phyloP scores from a whole-genome alignment of 2,797 vertebrate genomes.

The Loriculus beryllinus region DNA sequence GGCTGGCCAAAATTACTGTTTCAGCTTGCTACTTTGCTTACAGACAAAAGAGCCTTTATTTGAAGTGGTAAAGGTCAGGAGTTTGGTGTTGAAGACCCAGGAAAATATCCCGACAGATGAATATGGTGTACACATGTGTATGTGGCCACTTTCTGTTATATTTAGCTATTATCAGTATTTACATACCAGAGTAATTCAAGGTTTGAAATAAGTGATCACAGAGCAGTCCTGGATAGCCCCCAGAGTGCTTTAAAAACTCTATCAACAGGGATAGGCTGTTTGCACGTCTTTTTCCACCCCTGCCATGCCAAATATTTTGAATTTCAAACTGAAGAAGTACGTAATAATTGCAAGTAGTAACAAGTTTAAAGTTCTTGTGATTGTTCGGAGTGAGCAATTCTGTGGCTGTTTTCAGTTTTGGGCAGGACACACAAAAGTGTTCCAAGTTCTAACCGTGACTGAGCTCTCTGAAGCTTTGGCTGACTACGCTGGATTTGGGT shows the following conservation, averaged over 20 bases:
- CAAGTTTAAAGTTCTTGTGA: neutral
- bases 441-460: neutral
- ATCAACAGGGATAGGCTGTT: neutral
- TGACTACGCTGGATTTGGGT: neutral
- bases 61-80: neutral
- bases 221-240: neutral
- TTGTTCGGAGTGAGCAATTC: neutral
- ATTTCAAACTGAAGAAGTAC: neutral
- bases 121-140: neutral
- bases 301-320: neutral
- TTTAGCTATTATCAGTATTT: constrained; percentile 30
- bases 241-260: neutral
- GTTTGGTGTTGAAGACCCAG: neutral
- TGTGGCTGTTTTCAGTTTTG: neutral
- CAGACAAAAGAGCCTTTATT: constrained; percentile 27
- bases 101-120: neutral
- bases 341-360: neutral
- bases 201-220: constrained; percentile 1
- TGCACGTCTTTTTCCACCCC: neutral
- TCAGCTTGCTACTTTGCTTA: neutral
- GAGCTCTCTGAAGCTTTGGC: neutral
- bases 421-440: neutral
- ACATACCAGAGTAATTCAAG: neutral
- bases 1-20: neutral
- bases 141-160: neutral